Evolutionary conservation across 1,140 invertebrate species (phyloP), one percentile per base, ranked within the genome.

Genomic region (Stegodyphus mimosarum): DNA sequence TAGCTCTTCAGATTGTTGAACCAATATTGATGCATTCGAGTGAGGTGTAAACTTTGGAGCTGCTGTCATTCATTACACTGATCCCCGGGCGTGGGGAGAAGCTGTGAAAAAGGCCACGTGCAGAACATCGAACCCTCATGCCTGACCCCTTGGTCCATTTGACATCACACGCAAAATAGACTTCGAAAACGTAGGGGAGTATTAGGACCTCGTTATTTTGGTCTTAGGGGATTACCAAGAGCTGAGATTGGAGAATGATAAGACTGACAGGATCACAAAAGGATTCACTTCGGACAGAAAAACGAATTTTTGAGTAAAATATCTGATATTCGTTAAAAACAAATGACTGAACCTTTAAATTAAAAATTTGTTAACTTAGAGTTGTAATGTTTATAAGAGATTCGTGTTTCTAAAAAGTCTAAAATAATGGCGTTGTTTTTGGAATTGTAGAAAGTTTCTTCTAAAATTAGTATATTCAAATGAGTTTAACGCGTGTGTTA

Each of bases 81-180:
- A 70, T 70, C 51, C 7, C 4, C 51, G 18, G 15, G 75, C 13
- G 75, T 48, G 15, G 48, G 71, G 60, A n/a, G 60, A 9, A 53
- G 49, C 15, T 74, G 71, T 74, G 71, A 83, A 83, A 48, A 33
- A 33, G n/a, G 80, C 55, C 80, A 83, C 80, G 80, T 83, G 80
- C 63, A n/a, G 60, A 15, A 13, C 55, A 73, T 74, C 69, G 63
- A 74, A 18, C 71, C 60, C 80, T 72, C 53, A 64, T 17, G 55
- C 71, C 48, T 51, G 66, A 55, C 80, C 80, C 55, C 60, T 13
- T 72, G 66, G 71, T 83, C 70, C 63, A 83, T 83, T 74, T 83
- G 80, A 83, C 80, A 83, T 70, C 80, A 74, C 80, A 83, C 80
- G 80, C 80, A 83, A 73, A 73, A 74, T 53, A 60, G 70, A 74